Evolutionary conservation across 2,888 invertebrate species (phyloP).

Genomic region (Amphipoea lucens): DNA sequence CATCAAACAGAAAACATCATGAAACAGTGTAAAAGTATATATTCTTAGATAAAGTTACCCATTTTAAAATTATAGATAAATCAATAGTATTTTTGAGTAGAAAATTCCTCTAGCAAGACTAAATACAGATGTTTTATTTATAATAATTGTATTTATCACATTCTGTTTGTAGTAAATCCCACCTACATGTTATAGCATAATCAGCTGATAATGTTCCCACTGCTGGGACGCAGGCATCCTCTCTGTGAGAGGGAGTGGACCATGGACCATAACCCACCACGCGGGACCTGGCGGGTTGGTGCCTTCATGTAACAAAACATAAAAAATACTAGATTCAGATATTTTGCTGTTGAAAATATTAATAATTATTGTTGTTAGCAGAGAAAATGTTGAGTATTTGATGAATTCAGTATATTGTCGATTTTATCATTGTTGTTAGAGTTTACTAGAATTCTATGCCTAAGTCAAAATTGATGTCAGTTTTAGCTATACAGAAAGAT

Average conservation of each 20-base stretch:
- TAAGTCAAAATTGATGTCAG: conserved; percentile 36
- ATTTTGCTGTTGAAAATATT: conserved; percentile 16
- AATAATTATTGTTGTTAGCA: conserved; percentile 7
- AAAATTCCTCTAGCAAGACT: background rate
- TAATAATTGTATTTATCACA: background rate
- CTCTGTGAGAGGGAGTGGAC: background rate
- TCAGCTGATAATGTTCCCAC: background rate
- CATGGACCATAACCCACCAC: background rate
- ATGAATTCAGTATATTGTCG: conserved; percentile 26
- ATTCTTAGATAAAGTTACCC: conserved; percentile 23
- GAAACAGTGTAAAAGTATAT: conserved; percentile 8
- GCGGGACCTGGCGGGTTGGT: background rate
- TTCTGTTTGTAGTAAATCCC: conserved; percentile 19
- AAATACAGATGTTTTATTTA: background rate
- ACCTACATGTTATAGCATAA: conserved; percentile 8
- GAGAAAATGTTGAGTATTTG: conserved; percentile 24
- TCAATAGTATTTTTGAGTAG: background rate
- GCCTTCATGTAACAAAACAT: conserved; percentile 1
- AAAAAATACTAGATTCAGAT: background rate
- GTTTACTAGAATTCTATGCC: conserved; percentile 34
- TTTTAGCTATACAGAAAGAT: background rate
- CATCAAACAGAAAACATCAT: too few species aligned
- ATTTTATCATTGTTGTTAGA: conserved; percentile 45
- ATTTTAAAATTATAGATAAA: conserved; percentile 9
- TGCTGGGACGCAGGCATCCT: background rate